These are phyloP conservation scores for Aricia agestis DNA, from an alignment of 1,140 invertebrate genomes.

Conservation along the genomic window DNA sequence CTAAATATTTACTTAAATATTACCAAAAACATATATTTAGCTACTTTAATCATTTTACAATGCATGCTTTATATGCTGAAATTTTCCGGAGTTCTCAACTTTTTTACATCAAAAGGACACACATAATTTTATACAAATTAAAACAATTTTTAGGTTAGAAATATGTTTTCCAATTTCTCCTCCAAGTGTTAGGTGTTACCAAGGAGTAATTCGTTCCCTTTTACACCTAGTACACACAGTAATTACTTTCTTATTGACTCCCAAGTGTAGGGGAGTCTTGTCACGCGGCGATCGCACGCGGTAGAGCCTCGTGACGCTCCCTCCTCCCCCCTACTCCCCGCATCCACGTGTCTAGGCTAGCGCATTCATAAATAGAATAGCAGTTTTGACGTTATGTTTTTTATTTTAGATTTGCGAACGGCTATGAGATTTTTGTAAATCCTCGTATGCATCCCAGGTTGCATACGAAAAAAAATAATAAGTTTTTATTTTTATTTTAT, in stretches of 20 bases:
- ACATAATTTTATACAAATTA: too few species aligned
- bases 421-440: not conserved
- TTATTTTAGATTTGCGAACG: not conserved
- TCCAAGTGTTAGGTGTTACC: not conserved
- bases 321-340: conserved; percentile 9
- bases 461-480: too few species aligned
- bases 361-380: conserved; percentile 17
- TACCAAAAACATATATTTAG: too few species aligned
- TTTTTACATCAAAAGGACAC: too few species aligned
- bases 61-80: too few species aligned
- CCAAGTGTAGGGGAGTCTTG: not conserved
- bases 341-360: conserved; percentile 16
- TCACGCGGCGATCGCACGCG: conserved; percentile 28
- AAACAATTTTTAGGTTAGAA: too few species aligned
- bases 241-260: not conserved
- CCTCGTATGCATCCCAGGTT: too few species aligned
- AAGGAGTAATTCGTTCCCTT: not conserved
- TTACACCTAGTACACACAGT: not conserved
- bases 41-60: too few species aligned
- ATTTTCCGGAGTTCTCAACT: too few species aligned
- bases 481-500: too few species aligned
- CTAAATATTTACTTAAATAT: too few species aligned
- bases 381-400: not conserved
- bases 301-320: conserved; percentile 30
- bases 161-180: too few species aligned